These are phyloP conservation scores for Dermolepida albohirtum DNA, from an alignment of 2,888 invertebrate genomes.

Conservation along the genomic window DNA sequence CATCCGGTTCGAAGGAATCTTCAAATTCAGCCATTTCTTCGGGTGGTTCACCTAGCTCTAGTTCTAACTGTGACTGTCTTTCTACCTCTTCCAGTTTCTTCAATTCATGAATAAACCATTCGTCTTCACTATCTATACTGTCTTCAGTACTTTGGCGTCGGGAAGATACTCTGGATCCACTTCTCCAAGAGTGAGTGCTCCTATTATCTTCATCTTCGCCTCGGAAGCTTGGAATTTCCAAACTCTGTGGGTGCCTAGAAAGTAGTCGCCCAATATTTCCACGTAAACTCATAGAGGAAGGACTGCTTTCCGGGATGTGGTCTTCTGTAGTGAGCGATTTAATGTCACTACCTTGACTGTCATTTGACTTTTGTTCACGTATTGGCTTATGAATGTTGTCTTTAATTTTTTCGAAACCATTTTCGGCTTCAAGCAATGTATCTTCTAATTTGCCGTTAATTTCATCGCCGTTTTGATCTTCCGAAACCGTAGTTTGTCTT, in stretches of 20 bases:
- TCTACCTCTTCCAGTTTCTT: constrained; percentile 89
- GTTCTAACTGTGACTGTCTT: constrained; percentile 76
- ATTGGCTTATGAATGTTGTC: constrained; percentile 31
- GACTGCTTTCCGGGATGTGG: constrained; percentile 70
- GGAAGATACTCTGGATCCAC: constrained; percentile 86
- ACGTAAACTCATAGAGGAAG: constrained; percentile 73
- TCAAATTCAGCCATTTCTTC: constrained; percentile 69
- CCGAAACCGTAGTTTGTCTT: constrained; percentile 77
- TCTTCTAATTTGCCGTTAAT: constrained; percentile 54
- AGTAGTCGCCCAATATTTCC: constrained; percentile 72
- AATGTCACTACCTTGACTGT: constrained; percentile 55
- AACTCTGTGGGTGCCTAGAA: constrained; percentile 79
- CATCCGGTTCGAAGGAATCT: constrained; percentile 72
- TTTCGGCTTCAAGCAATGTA: constrained; percentile 1
- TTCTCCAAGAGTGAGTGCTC: constrained; percentile 89
- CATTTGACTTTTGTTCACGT: constrained; percentile 58
- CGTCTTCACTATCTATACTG: constrained; percentile 92
- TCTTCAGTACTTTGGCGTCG: constrained; percentile 92
- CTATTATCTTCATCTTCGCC: constrained; percentile 84
- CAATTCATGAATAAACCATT: constrained; percentile 92
- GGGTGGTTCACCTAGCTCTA: constrained; percentile 71
- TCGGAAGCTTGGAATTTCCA: constrained; percentile 78
- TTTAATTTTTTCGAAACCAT: constrained; percentile 18
- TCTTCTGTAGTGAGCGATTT: constrained; percentile 55
- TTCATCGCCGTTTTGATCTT: constrained; percentile 72